phyloP scores from a whole-genome alignment of 2,113 vertebrate genomes.

The Hippocampus comes region DNA sequence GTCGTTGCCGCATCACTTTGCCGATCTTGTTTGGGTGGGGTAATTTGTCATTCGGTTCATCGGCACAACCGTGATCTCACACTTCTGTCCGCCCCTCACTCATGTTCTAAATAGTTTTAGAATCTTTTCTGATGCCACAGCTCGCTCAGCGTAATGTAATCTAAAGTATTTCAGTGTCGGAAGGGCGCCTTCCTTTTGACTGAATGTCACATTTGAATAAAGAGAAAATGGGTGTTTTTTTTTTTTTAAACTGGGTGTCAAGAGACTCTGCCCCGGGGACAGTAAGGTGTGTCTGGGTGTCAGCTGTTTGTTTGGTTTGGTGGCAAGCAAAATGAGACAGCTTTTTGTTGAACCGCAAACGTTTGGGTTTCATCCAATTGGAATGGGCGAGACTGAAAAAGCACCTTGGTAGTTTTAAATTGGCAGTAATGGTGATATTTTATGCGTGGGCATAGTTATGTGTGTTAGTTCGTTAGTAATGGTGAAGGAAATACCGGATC shows the following conservation, averaged over 20 bases:
- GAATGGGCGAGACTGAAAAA: background rate
- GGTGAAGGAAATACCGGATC: background rate
- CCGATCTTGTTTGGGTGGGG: background rate
- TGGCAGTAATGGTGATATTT: background rate
- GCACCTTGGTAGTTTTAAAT: background rate
- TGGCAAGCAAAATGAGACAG: background rate
- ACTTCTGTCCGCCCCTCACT: background rate
- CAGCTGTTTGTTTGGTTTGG: slow-evolving; percentile 15
- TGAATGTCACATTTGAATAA: slow-evolving; percentile 27
- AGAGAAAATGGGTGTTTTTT: slow-evolving; percentile 13
- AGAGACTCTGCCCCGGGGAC: slow-evolving; percentile 4
- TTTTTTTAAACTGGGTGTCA: background rate
- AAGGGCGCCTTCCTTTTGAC: slow-evolving; percentile 13
- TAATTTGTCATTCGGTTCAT: background rate
- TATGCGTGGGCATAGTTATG: too few relatives aligned
- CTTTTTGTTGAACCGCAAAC: slow-evolving; percentile 1
- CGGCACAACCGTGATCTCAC: background rate
- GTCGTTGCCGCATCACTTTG: background rate
- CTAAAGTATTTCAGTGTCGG: background rate
- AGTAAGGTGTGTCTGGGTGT: slow-evolving; percentile 29
- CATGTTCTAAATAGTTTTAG: slow-evolving; percentile 5
- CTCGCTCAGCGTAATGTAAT: slow-evolving; percentile 3
- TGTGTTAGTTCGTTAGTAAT: background rate
- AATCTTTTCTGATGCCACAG: slow-evolving; percentile 19
- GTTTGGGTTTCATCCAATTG: background rate